Percentiles rank a stretch among this genome's conserved stretches.
phyloP scores from a whole-genome alignment of 2,888 invertebrate species.

The Epicampocera succincta region DNA sequence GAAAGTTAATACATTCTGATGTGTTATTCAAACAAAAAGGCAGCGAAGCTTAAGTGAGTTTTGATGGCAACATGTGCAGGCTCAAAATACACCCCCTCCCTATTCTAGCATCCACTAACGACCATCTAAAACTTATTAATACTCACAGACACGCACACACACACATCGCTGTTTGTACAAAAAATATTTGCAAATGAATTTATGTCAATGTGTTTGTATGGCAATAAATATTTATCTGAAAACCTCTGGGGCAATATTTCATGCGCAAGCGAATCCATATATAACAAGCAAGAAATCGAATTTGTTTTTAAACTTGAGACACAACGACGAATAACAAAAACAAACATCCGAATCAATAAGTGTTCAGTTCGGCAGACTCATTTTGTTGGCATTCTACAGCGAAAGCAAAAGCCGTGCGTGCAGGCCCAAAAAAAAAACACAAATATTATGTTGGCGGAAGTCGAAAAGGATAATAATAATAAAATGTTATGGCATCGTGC shows the following conservation, averaged over 20 bases:
- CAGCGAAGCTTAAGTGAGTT: slow-evolving; percentile 71
- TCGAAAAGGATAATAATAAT: too few species aligned
- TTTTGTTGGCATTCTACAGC: too few species aligned
- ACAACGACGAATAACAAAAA: too few species aligned
- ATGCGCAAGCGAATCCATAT: slow-evolving; percentile 22
- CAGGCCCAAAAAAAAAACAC: too few species aligned
- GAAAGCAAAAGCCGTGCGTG: too few species aligned
- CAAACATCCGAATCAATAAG: too few species aligned
- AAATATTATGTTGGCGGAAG: too few species aligned
- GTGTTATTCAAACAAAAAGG: slow-evolving; percentile 68
- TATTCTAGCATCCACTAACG: too few species aligned
- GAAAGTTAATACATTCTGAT: slow-evolving; percentile 48
- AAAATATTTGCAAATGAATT: not conserved
- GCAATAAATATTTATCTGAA: slow-evolving; percentile 28
- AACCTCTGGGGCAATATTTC: slow-evolving; percentile 51
- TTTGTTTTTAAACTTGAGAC: slow-evolving; percentile 27
- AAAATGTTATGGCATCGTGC: too few species aligned
- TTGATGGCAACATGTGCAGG: slow-evolving; percentile 62
- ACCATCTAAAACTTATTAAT: not conserved
- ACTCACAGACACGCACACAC: not conserved
- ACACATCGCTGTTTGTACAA: not conserved
- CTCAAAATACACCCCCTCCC: too few species aligned
- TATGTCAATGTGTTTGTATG: slow-evolving; percentile 13
- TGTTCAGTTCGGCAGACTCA: too few species aligned
- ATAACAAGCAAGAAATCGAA: slow-evolving; percentile 12